Percentiles rank a stretch among this genome's conserved stretches.
Conservation (phyloP, 2,888 invertebrate genomes). For the Chymomyza fuscimana region DNA sequence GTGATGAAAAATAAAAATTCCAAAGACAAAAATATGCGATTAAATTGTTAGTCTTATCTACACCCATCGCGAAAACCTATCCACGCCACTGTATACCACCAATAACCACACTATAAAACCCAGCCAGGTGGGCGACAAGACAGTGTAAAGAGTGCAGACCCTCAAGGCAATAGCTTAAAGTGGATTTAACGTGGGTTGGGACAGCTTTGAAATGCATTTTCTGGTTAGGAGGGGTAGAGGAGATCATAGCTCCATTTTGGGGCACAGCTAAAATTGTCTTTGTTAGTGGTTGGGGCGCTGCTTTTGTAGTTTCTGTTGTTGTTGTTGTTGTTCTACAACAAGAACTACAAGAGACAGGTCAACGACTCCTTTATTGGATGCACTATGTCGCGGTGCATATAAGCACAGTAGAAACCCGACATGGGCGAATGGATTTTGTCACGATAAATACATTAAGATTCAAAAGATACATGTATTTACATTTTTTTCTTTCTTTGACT, state of each 20-base stretch:
- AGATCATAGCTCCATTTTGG: background rate
- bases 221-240: background rate
- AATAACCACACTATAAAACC: background rate
- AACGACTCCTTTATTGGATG: slow-evolving; percentile 47
- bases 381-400: background rate
- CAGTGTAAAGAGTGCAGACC: background rate
- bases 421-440: background rate
- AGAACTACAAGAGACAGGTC: slow-evolving; percentile 43
- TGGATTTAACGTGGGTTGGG: background rate
- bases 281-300: background rate
- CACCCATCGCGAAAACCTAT: no score
- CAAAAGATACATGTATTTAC: background rate
- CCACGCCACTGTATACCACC: background rate
- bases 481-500: background rate
- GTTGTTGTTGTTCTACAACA: background rate
- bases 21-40: no score
- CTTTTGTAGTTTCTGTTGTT: background rate
- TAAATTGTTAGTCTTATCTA: no score
- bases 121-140: slow-evolving; percentile 42
- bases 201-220: background rate
- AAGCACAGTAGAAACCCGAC: background rate
- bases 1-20: no score
- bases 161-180: background rate
- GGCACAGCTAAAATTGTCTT: background rate
- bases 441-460: background rate